Conservation (phyloP, 2,113 vertebrate species). For the Ammodytes marinus region DNA sequence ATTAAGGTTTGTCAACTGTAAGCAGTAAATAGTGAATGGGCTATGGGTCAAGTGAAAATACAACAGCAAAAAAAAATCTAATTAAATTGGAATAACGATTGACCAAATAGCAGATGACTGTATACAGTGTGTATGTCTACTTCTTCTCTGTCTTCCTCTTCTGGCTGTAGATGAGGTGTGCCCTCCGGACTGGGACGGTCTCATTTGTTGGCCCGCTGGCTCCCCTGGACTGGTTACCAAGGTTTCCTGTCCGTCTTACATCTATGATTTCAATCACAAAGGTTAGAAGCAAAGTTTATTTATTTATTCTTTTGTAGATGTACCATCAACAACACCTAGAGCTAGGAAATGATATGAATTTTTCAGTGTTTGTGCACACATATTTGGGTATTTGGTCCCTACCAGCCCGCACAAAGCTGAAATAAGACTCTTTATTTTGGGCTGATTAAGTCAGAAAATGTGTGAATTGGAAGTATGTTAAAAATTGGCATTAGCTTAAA, state of each 20-base stretch:
- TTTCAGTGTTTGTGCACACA: too few relatives aligned
- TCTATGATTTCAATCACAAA: conserved; percentile 94
- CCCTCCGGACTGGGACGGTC: conserved; percentile 91
- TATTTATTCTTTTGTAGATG: neutral
- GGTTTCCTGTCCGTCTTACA: conserved; percentile 89
- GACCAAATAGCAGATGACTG: neutral
- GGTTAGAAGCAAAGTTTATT: conserved; percentile 76
- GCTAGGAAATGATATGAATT: too few relatives aligned
- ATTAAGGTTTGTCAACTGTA: too few relatives aligned
- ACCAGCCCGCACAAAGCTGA: too few relatives aligned
- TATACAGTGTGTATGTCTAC: neutral
- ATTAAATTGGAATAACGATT: neutral
- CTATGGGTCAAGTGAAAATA: neutral
- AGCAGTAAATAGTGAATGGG: too few relatives aligned
- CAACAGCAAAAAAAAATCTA: neutral
- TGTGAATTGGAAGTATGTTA: too few relatives aligned
- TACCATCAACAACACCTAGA: neutral
- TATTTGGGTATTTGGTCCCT: too few relatives aligned
- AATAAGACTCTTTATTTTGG: too few relatives aligned
- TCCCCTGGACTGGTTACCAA: conserved; percentile 83
- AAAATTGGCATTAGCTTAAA: too few relatives aligned
- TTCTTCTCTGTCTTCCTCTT: conserved; percentile 11
- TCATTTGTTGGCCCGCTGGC: conserved; percentile 92
- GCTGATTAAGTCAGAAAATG: too few relatives aligned
- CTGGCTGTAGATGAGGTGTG: conserved; percentile 84